Conservation (phyloP, 2,888 invertebrate species). For the Lasioglossum marginatum region DNA sequence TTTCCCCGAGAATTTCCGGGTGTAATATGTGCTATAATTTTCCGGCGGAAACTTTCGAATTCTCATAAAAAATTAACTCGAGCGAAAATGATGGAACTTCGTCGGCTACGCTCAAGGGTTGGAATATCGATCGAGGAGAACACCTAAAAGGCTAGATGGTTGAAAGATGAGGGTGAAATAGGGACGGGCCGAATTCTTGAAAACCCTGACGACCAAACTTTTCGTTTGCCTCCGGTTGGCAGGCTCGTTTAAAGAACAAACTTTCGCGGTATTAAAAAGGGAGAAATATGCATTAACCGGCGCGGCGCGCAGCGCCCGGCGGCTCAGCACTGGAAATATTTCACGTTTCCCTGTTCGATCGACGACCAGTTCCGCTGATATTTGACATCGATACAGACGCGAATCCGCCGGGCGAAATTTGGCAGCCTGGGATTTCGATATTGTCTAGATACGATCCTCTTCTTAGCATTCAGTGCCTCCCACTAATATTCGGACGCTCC, state of each 20-base stretch:
- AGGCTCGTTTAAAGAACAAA: slow-evolving; percentile 33
- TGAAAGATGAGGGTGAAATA: neutral
- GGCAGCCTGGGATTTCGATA: neutral
- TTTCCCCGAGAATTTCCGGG: slow-evolving; percentile 33
- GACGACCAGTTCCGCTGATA: neutral
- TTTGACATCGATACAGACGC: neutral
- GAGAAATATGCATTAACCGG: slow-evolving; percentile 23
- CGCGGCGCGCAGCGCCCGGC: too few species aligned
- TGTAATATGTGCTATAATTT: slow-evolving; percentile 24
- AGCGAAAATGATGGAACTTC: slow-evolving; percentile 26
- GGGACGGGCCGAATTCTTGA: slow-evolving; percentile 26
- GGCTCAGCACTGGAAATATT: neutral
- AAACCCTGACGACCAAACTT: slow-evolving; percentile 27
- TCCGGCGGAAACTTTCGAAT: slow-evolving; percentile 18
- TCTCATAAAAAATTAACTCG: slow-evolving; percentile 36
- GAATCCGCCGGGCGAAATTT: neutral
- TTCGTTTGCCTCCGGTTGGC: slow-evolving; percentile 37
- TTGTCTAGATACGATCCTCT: neutral
- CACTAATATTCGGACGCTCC: too few species aligned
- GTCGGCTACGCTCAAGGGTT: neutral
- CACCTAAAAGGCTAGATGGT: neutral
- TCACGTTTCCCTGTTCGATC: slow-evolving; percentile 16
- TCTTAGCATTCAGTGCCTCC: neutral
- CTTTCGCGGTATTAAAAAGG: slow-evolving; percentile 28
- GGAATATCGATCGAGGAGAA: slow-evolving; percentile 20